Evolutionary conservation across 2,888 invertebrate species (phyloP).

Genomic region (Boloria selene): DNA sequence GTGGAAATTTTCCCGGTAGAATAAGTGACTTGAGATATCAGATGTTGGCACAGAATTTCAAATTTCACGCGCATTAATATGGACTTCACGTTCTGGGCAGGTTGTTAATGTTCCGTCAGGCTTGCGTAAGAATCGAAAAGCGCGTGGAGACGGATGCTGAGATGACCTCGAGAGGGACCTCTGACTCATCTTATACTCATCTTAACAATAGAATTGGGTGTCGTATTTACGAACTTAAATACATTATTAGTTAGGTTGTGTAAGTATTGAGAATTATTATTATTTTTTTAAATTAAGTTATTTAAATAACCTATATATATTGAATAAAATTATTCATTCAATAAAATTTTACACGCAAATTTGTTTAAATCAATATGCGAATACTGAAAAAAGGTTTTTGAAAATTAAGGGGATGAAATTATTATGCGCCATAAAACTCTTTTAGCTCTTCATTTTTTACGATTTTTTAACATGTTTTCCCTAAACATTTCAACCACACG

Average conservation of each 20-base stretch:
- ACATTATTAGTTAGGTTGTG: background rate
- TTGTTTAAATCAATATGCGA: too few relatives aligned
- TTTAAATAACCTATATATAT: too few relatives aligned
- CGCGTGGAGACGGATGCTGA: slow-evolving; percentile 60
- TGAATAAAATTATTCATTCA: too few relatives aligned
- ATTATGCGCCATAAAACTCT: too few relatives aligned
- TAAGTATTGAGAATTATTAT: background rate
- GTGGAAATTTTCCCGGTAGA: slow-evolving; percentile 4
- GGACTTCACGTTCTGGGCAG: slow-evolving; percentile 37
- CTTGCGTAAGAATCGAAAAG: slow-evolving; percentile 47
- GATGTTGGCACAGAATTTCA: slow-evolving; percentile 22
- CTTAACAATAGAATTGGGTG: slow-evolving; percentile 20
- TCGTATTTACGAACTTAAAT: background rate
- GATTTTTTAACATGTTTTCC: background rate
- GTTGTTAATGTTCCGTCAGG: slow-evolving; percentile 37
- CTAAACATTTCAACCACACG: background rate
- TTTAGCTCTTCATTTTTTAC: too few relatives aligned
- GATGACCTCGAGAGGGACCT: slow-evolving; percentile 65
- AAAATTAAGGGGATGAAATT: too few relatives aligned
- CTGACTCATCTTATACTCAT: slow-evolving; percentile 56
- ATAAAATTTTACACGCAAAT: too few relatives aligned
- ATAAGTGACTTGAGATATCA: slow-evolving; percentile 12
- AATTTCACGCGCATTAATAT: slow-evolving; percentile 35
- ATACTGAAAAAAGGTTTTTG: too few relatives aligned
- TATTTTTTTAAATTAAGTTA: too few relatives aligned